Percentiles rank a stretch among this genome's conserved stretches.
Evolutionary conservation across 1,140 invertebrate genomes (phyloP).

Genomic region (Heterodera schachtii): DNA sequence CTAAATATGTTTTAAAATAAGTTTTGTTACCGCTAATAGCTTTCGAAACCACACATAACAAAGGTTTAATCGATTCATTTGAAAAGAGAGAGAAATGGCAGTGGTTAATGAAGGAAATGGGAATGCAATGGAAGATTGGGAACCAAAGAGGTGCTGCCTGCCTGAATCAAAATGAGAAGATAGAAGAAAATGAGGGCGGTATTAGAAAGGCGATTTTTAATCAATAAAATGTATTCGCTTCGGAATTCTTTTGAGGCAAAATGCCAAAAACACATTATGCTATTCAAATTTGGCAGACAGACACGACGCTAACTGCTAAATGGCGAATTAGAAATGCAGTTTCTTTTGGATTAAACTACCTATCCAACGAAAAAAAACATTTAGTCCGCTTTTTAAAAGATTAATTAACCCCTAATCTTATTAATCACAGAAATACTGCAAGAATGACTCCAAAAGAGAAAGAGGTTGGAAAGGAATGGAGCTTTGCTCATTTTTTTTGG

Average conservation of each 20-base stretch:
- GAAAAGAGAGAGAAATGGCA: not conserved
- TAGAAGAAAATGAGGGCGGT: not conserved
- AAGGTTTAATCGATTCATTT: not conserved
- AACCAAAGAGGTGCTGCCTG: not conserved
- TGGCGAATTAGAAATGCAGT: no score
- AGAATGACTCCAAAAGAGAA: not conserved
- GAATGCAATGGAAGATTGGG: not conserved
- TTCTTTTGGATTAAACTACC: no score
- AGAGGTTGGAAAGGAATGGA: not conserved
- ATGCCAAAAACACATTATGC: no score
- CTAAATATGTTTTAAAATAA: no score
- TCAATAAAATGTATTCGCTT: not conserved
- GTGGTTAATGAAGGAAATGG: not conserved
- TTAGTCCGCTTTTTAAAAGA: no score
- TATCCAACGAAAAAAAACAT: no score
- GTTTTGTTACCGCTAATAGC: no score
- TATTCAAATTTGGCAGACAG: no score
- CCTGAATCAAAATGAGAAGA: not conserved
- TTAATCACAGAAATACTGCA: not conserved
- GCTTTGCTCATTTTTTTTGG: not conserved
- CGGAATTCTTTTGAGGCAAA: not conserved
- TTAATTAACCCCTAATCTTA: no score
- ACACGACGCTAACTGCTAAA: no score
- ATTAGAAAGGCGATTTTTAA: not conserved
- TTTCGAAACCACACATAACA: not conserved